Percentiles rank a stretch among this genome's conserved stretches.
Evolutionary conservation across 2,113 vertebrate genomes (phyloP).

Genomic region (Podilymbus podiceps): DNA sequence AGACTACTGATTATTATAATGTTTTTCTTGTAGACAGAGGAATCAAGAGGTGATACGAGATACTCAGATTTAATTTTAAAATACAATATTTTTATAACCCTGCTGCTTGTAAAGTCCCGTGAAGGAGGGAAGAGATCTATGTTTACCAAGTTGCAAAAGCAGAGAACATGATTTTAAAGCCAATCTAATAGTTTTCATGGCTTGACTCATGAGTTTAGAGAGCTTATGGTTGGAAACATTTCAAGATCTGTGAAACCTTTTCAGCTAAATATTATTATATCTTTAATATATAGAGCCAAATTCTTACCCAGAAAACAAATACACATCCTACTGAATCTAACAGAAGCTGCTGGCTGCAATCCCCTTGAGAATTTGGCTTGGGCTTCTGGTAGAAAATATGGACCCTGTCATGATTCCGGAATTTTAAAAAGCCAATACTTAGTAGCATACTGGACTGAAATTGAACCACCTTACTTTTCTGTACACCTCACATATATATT

Average conservation of each 20-base stretch:
- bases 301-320: slow-evolving; percentile 18
- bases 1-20: background rate
- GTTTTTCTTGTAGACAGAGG: background rate
- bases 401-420: background rate
- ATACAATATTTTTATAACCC: background rate
- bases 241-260: slow-evolving; percentile 40
- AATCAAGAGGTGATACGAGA: background rate
- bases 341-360: slow-evolving; percentile 24
- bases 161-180: slow-evolving; percentile 12
- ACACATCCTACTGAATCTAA: background rate
- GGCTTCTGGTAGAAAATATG: background rate
- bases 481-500: background rate
- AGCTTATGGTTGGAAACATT: slow-evolving; percentile 23
- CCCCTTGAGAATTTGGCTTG: slow-evolving; percentile 10
- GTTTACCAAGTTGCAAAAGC: background rate
- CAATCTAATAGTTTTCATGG: background rate
- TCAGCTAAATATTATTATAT: slow-evolving; percentile 50
- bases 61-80: background rate
- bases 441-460: background rate
- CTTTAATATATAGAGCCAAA: slow-evolving; percentile 29
- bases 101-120: background rate
- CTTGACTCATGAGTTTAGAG: slow-evolving; percentile 11
- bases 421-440: background rate
- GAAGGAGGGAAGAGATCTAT: background rate
- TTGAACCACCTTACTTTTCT: background rate